Conservation (phyloP, 2,113 vertebrate genomes). For the Zingel zingel region DNA sequence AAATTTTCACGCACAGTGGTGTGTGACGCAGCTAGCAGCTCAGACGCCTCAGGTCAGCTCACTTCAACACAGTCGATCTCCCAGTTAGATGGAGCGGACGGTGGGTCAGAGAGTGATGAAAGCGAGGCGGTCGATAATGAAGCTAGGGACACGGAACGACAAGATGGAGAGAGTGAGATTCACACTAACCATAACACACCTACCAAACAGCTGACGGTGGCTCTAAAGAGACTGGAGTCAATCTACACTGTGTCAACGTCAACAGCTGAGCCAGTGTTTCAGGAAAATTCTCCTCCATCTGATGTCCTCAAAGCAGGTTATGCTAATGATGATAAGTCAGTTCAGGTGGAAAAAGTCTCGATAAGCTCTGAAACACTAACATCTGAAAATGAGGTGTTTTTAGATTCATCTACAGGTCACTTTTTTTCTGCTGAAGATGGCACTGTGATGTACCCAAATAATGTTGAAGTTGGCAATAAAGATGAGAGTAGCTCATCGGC, state of each 20-base stretch:
- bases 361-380: constrained; percentile 35
- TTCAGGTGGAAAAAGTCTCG: constrained; percentile 66
- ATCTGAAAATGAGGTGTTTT: constrained; percentile 45
- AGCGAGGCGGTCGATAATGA: constrained; percentile 63
- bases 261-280: constrained; percentile 1
- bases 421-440: constrained; percentile 57
- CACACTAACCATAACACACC: constrained; percentile 61
- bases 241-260: constrained; percentile 33
- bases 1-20: constrained; percentile 86
- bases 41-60: constrained; percentile 57
- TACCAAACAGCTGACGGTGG: constrained; percentile 56
- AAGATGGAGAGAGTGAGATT: constrained; percentile 3
- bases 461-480: neutral
- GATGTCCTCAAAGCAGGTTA: constrained; percentile 39
- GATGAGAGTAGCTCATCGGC: constrained; percentile 56
- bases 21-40: constrained; percentile 67
- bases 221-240: constrained; percentile 71
- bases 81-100: constrained; percentile 91
- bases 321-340: constrained; percentile 24
- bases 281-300: constrained; percentile 7
- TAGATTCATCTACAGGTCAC: constrained; percentile 69
- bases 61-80: constrained; percentile 79
- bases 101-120: constrained; percentile 88
- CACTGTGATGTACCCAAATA: neutral
- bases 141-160: constrained; percentile 30